Evolutionary conservation across 2,888 invertebrate species (phyloP).

Genomic region (Zygaena filipendulae): DNA sequence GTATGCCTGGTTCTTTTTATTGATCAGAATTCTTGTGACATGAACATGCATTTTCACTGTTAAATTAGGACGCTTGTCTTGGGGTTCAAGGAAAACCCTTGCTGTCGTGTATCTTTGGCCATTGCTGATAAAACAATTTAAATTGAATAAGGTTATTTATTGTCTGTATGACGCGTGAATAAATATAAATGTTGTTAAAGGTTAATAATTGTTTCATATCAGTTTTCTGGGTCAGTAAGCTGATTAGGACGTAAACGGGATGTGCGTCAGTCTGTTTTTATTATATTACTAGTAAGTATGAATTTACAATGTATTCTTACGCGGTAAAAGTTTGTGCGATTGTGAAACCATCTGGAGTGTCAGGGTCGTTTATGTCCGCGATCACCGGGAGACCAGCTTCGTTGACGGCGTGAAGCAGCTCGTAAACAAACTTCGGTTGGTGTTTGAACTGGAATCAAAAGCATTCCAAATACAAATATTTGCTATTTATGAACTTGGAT

Average conservation of each 20-base stretch:
- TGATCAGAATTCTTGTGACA: conserved; percentile 64
- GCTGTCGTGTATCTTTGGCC: conserved; percentile 72
- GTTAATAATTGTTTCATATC: no score
- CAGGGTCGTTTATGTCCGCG: conserved; percentile 68
- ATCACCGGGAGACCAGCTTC: conserved; percentile 65
- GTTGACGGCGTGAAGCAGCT: conserved; percentile 63
- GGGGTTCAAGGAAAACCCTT: conserved; percentile 54
- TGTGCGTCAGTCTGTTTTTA: no score
- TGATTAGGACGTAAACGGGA: no score
- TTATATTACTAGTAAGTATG: no score
- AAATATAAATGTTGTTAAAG: no score
- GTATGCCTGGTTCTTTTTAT: conserved; percentile 38
- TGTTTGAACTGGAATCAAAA: conserved; percentile 56
- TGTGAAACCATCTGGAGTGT: conserved; percentile 69
- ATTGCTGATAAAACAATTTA: conserved; percentile 51
- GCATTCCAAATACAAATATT: no score
- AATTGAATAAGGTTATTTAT: no score
- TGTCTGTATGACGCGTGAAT: no score
- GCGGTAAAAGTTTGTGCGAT: conserved; percentile 70
- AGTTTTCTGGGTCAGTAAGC: no score
- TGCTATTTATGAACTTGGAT: no score
- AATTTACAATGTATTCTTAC: no score
- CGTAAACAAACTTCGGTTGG: conserved; percentile 69
- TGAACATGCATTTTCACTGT: conserved; percentile 67
- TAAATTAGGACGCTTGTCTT: conserved; percentile 61